Evolutionary conservation across 2,113 vertebrate species (phyloP), one percentile per base, ranked within the genome.

Genomic region (Phrynocephalus versicolor): DNA sequence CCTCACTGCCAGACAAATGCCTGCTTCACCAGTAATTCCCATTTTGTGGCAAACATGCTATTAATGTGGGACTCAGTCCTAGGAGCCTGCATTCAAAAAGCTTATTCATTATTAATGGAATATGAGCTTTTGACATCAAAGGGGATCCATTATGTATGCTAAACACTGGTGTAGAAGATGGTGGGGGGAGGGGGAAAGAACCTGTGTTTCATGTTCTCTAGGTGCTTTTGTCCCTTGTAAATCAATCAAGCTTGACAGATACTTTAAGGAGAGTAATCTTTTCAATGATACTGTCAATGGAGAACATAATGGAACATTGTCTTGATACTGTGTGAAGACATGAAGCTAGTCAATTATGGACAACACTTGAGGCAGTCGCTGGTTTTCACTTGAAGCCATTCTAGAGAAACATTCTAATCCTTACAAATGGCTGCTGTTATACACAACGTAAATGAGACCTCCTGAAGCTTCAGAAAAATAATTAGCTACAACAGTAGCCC

Each of bases 211-310:
- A 96, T 92, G 21, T 92, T 90, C 93, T 95, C 94, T 95, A 92
- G 83, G 93, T 92, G 85, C 86, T 92, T 94, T 94, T 93, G 95
- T 94, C 91, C 94, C 93, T 93, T 92, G 94, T 95, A 96, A 96
- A 95, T 95, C 95, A 96, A 95, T 96, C 94, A 95, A 94, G 85
- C 91, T 93, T 96, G 94, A 95, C 95, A 95, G 94, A 93, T 92
- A 94, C 93, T 95, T 94, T 96, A 96, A 95, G 94, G 92, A 95
- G 94, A 95, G 94, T 94, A 94, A 95, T 95, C 93, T 95, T 95
- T 95, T 95, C 93, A 94, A 92, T 94, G 94, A 95, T 95, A 94
- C 93, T 94, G 92, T 95, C 94, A 95, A 94, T 94, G 95, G 94
- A 88, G 94, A 95, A 93, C 91, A 93, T 95, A 96, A 96, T 95